These are phyloP conservation scores for Opisthocomus hoazin DNA, from an alignment of 2,113 vertebrate genomes.

Conservation along the genomic window DNA sequence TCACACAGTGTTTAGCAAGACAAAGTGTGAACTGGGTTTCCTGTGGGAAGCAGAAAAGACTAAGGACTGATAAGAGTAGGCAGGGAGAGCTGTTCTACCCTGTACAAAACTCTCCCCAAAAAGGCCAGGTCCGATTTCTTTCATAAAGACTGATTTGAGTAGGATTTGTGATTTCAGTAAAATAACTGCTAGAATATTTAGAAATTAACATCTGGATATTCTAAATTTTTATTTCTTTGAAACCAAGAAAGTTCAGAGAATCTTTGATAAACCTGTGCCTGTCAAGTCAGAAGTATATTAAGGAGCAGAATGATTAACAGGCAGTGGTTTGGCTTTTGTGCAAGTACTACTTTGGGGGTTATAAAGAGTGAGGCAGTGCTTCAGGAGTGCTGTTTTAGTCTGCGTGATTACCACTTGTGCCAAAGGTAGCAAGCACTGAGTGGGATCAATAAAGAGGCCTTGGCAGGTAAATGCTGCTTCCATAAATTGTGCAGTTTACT, in stretches of 20 bases:
- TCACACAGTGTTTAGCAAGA: neutral
- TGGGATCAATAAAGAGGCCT: neutral
- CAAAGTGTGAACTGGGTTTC: neutral
- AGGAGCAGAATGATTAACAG: neutral
- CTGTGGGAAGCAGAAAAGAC: neutral
- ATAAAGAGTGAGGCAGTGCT: neutral
- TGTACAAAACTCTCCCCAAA: neutral
- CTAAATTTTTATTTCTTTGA: neutral
- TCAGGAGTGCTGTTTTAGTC: neutral
- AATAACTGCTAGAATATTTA: neutral
- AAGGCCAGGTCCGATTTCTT: neutral
- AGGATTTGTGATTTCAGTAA: neutral
- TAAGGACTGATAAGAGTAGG: neutral
- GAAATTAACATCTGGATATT: neutral
- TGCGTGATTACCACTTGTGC: neutral
- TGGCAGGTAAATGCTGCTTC: neutral
- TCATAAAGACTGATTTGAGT: neutral
- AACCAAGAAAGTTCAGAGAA: neutral
- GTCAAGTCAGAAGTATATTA: neutral
- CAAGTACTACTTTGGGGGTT: neutral
- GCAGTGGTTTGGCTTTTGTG: neutral
- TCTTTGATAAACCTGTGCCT: neutral
- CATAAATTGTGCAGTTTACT: neutral
- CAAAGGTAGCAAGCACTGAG: neutral
- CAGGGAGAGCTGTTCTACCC: neutral